Base-by-base conservation (phyloP, 2,797 vertebrate species). In the Knipowitschia caucasica region DNA sequence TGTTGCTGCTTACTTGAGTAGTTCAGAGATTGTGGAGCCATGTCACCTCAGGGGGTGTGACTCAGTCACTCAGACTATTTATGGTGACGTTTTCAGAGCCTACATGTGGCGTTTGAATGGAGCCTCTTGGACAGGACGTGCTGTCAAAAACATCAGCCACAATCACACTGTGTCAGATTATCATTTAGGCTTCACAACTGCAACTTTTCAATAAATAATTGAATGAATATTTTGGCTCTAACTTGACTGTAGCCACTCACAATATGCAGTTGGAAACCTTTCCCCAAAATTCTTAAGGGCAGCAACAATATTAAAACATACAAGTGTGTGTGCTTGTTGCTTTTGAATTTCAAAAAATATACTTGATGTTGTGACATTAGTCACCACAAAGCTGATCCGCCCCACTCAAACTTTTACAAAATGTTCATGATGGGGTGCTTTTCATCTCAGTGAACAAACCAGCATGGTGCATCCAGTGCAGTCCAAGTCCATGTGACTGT, bases 341-440 rank as follows among this genome's bases (percentile, higher is more conserved):
- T n/a, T n/a, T n/a, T n/a, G n/a, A n/a, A n/a, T n/a, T n/a, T n/a
- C n/a, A n/a, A n/a, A n/a, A n/a, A n/a, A n/a, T n/a, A n/a, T n/a
- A n/a, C n/a, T n/a, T n/a, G n/a, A n/a, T n/a, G n/a, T n/a, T n/a
- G n/a, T n/a, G n/a, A n/a, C n/a, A n/a, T n/a, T n/a, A n/a, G n/a
- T n/a, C n/a, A n/a, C n/a, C n/a, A n/a, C n/a, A n/a, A n/a, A n/a
- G n/a, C n/a, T n/a, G n/a, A n/a, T n/a, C n/a, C n/a, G n/a, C n/a
- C n/a, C n/a, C n/a, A n/a, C n/a, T n/a, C n/a, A n/a, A n/a, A n/a
- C n/a, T n/a, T 30, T 4, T 36, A 6, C 56, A 53, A 59, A 56
- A 51, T 53, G 53, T 47, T 30, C 50, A 74, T 68, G 58, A 56
- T n/a, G 38, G 55, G 24, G 47, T 64, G 51, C 53, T 71, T 67